Conservation (phyloP, 2,113 vertebrate species). For the Paraplagusia blochii region DNA sequence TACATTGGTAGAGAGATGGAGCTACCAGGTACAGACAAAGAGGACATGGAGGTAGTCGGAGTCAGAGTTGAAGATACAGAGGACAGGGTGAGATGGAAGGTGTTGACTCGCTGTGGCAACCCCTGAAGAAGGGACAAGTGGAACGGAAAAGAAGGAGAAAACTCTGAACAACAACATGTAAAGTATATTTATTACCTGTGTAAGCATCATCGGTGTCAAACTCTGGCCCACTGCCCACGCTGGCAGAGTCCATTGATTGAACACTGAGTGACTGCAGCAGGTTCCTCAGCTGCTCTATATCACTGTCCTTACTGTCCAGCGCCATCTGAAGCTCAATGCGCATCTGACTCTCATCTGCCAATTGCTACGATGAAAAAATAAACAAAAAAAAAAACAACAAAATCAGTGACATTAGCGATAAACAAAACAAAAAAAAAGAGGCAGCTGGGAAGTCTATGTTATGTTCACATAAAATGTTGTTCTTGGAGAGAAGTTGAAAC, state of each 20-base stretch:
- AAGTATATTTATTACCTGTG: slow-evolving; percentile 74
- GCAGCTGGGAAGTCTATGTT: too few relatives aligned
- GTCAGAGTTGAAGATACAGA: too few relatives aligned
- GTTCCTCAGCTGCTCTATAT: slow-evolving; percentile 96
- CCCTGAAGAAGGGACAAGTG: too few relatives aligned
- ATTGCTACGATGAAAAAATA: slow-evolving; percentile 80
- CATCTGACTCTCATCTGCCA: slow-evolving; percentile 92
- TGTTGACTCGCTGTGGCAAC: too few relatives aligned
- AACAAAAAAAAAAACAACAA: neutral
- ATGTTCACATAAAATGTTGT: too few relatives aligned
- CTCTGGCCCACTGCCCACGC: slow-evolving; percentile 90
- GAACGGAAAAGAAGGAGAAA: too few relatives aligned
- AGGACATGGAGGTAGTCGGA: too few relatives aligned
- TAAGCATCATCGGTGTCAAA: slow-evolving; percentile 88
- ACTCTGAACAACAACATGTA: too few relatives aligned
- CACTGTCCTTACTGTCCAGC: slow-evolving; percentile 97
- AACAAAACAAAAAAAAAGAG: neutral
- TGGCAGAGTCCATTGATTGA: slow-evolving; percentile 88
- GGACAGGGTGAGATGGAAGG: too few relatives aligned
- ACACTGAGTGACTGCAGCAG: slow-evolving; percentile 88
- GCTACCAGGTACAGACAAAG: too few relatives aligned
- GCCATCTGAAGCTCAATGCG: slow-evolving; percentile 97
- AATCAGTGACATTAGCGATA: too few relatives aligned
- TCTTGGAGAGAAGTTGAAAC: neutral
- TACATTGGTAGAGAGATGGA: too few relatives aligned